Evolutionary conservation across 2,113 vertebrate genomes (phyloP).

Genomic region (Myiagra hebetior): DNA sequence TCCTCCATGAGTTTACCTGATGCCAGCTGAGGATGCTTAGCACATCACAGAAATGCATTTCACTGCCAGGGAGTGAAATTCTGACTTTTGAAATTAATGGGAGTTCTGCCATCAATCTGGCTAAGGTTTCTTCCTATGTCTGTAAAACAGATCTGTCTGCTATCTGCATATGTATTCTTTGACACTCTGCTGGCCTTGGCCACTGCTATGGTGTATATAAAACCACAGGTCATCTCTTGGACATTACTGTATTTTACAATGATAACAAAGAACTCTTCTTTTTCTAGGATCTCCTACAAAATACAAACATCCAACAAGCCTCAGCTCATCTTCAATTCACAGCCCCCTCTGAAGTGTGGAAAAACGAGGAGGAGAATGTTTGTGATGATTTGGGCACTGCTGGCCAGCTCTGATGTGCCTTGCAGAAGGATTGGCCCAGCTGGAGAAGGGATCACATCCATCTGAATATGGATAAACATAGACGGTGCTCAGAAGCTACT

Average conservation of each 20-base stretch:
- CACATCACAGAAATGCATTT: not conserved
- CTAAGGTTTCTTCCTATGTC: not conserved
- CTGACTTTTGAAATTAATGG: not conserved
- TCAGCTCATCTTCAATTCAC: not conserved
- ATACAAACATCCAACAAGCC: not conserved
- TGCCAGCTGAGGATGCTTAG: not conserved
- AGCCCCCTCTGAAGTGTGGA: not conserved
- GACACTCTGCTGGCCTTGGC: not conserved
- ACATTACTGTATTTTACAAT: not conserved
- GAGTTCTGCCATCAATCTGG: not conserved
- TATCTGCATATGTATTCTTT: not conserved
- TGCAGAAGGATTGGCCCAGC: not conserved
- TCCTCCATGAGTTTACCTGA: not conserved
- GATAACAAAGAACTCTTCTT: not conserved
- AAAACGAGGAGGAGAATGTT: not conserved
- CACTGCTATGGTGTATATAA: not conserved
- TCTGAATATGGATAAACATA: slow-evolving; percentile 26
- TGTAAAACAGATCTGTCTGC: not conserved
- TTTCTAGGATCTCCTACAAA: not conserved
- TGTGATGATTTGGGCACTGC: not conserved
- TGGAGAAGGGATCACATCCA: not conserved
- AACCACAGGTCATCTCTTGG: not conserved
- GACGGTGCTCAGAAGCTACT: slow-evolving; percentile 12
- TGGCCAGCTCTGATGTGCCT: not conserved
- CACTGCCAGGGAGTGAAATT: not conserved